Conservation (phyloP, 2,888 invertebrate genomes). For the Syritta pipiens region DNA sequence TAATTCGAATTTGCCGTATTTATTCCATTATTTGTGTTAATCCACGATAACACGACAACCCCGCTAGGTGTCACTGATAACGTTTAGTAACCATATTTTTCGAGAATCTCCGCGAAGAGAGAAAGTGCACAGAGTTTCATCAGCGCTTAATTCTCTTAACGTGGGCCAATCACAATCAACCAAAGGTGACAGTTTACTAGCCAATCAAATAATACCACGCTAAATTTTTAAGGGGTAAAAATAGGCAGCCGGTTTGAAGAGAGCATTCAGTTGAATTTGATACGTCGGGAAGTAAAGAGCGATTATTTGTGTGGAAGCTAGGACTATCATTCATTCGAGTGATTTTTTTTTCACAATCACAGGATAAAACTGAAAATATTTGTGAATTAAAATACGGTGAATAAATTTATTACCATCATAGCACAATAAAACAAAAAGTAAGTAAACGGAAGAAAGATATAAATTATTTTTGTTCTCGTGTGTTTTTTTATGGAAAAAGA, state of each 20-base stretch:
- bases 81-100: background rate
- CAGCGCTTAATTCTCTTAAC: conserved; percentile 65
- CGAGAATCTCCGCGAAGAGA: conserved; percentile 44
- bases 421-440: too few relatives aligned
- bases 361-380: conserved; percentile 49
- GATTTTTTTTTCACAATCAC: conserved; percentile 20
- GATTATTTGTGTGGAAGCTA: conserved; percentile 21
- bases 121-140: conserved; percentile 24
- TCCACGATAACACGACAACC: background rate
- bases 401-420: too few relatives aligned
- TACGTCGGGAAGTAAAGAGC: conserved; percentile 73
- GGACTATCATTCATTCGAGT: conserved; percentile 71
- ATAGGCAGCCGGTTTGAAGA: conserved; percentile 74
- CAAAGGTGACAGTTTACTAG: conserved; percentile 70
- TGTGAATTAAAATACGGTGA: conserved; percentile 30
- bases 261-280: conserved; percentile 76
- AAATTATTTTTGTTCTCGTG: too few relatives aligned
- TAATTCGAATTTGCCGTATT: too few relatives aligned
- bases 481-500: background rate
- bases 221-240: conserved; percentile 73
- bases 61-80: conserved; percentile 19
- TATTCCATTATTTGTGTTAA: too few relatives aligned
- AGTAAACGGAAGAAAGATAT: too few relatives aligned
- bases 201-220: conserved; percentile 74
- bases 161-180: conserved; percentile 75